A percentile compares a stretch with the other conserved stretches of the same genome.
These are phyloP conservation scores for Laothoe populi DNA, from an alignment of 2,888 invertebrate genomes.

Conservation along the genomic window DNA sequence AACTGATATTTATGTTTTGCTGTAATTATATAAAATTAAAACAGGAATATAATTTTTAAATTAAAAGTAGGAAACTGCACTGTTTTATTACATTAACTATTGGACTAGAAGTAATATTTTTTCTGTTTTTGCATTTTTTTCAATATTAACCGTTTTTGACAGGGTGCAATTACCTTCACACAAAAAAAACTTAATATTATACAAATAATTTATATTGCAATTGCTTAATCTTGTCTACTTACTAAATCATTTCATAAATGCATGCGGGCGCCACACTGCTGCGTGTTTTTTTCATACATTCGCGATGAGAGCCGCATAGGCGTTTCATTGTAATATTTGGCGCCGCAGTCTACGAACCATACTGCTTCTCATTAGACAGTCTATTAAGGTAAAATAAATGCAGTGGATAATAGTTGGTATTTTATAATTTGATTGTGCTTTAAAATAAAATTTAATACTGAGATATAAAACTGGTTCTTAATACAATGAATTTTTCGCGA, in stretches of 20 bases:
- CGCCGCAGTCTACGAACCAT: too few species aligned
- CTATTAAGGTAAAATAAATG: background rate
- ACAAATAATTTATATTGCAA: background rate
- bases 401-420: background rate
- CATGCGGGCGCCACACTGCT: too few species aligned
- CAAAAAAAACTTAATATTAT: background rate
- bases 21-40: background rate
- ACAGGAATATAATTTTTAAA: slow-evolving; percentile 19
- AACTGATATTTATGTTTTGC: too few species aligned
- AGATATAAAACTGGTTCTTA: background rate
- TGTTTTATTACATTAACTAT: background rate
- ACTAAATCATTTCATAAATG: too few species aligned
- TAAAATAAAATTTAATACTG: background rate
- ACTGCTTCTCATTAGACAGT: too few species aligned
- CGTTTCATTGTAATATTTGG: too few species aligned
- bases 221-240: too few species aligned
- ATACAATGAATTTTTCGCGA: background rate
- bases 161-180: slow-evolving; percentile 11
- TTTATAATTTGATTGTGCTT: background rate
- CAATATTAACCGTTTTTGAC: background rate
- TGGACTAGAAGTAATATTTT: slow-evolving; percentile 4
- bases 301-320: too few species aligned
- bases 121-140: background rate
- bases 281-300: too few species aligned
- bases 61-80: slow-evolving; percentile 9